A percentile compares a stretch with the other conserved stretches of the same genome.
phyloP scores from a whole-genome alignment of 2,888 invertebrate genomes.

The Stegophylla sp. region DNA sequence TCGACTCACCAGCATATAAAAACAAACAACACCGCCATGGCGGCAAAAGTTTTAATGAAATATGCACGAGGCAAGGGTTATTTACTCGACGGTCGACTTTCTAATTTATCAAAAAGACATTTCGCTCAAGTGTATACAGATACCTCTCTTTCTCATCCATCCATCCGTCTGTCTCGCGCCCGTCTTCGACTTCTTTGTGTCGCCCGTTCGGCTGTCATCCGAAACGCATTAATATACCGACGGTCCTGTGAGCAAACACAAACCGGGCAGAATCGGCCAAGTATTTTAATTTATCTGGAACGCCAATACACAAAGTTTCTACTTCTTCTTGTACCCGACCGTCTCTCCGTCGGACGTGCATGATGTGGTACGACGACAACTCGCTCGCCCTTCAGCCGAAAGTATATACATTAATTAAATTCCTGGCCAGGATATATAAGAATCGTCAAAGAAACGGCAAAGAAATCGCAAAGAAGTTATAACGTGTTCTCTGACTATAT shows the following conservation, averaged over 20 bases:
- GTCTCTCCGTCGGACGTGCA: slow-evolving; percentile 1
- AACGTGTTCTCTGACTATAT: slow-evolving; percentile 5
- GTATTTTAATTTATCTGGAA: slow-evolving; percentile 59
- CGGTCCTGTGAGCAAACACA: slow-evolving; percentile 59
- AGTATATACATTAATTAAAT: slow-evolving; percentile 52
- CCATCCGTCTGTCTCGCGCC: slow-evolving; percentile 12
- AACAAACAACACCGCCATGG: slow-evolving; percentile 53
- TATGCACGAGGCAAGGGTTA: slow-evolving; percentile 59
- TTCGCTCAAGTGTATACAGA: slow-evolving; percentile 58
- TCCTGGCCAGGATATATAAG: slow-evolving; percentile 28
- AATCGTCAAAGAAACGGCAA: slow-evolving; percentile 34
- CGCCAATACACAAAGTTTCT: slow-evolving; percentile 55
- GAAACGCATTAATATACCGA: slow-evolving; percentile 59
- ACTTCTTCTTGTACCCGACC: slow-evolving; percentile 38
- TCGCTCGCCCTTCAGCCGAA: background rate
- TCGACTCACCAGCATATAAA: slow-evolving; percentile 52
- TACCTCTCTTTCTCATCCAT: slow-evolving; percentile 33
- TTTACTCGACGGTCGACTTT: slow-evolving; percentile 59
- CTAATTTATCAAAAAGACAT: slow-evolving; percentile 59
- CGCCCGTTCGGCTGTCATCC: slow-evolving; percentile 55
- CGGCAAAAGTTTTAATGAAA: slow-evolving; percentile 59
- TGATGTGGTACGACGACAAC: slow-evolving; percentile 19
- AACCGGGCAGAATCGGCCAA: slow-evolving; percentile 57
- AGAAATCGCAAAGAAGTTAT: background rate
- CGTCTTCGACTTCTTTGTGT: slow-evolving; percentile 58